Percentiles rank a stretch among this genome's conserved stretches.
Conservation (phyloP, 1,140 invertebrate species). For the Drepana arcuata region DNA sequence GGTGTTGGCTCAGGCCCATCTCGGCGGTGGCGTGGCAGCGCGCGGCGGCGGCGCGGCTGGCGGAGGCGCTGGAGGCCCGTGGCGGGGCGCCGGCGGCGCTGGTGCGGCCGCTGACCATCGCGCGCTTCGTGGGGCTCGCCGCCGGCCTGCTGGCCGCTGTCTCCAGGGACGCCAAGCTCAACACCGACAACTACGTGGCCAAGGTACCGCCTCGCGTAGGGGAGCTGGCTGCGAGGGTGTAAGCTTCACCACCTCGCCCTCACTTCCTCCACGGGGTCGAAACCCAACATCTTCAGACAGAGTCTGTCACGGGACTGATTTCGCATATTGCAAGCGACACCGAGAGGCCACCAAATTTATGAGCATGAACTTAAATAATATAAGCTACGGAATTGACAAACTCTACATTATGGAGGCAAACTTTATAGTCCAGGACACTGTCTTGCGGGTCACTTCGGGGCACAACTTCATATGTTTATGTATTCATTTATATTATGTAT, state of each 20-base stretch:
- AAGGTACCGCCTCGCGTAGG: too few species aligned
- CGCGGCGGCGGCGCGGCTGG: constrained; percentile 22
- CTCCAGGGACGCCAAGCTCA: constrained; percentile 29
- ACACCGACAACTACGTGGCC: constrained; percentile 47
- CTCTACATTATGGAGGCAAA: too few species aligned
- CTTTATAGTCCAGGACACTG: too few species aligned
- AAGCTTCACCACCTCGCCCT: too few species aligned
- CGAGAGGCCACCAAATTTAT: too few species aligned
- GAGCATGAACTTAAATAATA: too few species aligned
- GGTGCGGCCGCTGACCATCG: constrained; percentile 49
- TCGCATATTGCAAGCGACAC: too few species aligned
- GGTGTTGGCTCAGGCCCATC: constrained; percentile 36
- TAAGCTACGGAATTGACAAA: too few species aligned
- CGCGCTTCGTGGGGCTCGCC: constrained; percentile 45
- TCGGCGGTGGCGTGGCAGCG: constrained; percentile 43
- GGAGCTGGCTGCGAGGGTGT: neutral
- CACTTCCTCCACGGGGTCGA: too few species aligned
- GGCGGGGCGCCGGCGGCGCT: constrained; percentile 19
- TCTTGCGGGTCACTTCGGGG: too few species aligned
- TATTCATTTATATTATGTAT: neutral
- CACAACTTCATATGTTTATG: neutral
- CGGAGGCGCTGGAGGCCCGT: constrained; percentile 22
- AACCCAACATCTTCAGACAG: too few species aligned
- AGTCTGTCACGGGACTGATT: too few species aligned
- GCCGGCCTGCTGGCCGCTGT: constrained; percentile 24